Percentiles rank a stretch among this genome's conserved stretches.
Evolutionary conservation across 2,888 invertebrate species (phyloP).

Genomic region (Tinea semifulvella): DNA sequence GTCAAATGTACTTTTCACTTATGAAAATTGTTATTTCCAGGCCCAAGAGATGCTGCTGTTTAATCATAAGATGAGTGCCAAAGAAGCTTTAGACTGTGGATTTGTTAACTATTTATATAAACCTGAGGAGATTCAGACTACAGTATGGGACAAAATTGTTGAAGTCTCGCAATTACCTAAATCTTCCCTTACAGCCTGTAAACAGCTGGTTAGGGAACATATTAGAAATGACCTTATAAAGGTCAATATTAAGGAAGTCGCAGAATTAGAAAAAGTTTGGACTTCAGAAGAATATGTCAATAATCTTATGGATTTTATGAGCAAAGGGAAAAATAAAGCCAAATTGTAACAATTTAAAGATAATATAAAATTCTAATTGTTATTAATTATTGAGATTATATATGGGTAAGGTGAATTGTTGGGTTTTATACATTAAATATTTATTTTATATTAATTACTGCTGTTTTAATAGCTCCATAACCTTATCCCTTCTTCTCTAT

Average conservation of each 20-base stretch:
- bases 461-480: no score
- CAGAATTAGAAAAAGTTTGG: conserved; percentile 70
- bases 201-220: conserved; percentile 71
- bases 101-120: conserved; percentile 84
- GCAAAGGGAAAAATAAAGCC: conserved; percentile 9
- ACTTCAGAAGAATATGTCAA: conserved; percentile 69
- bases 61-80: conserved; percentile 79
- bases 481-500: no score
- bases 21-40: conserved; percentile 33
- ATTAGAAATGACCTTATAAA: conserved; percentile 69
- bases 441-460: no score
- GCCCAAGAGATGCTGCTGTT: conserved; percentile 71
- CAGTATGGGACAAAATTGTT: conserved; percentile 67
- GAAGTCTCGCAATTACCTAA: conserved; percentile 63
- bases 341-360: conserved; percentile 9
- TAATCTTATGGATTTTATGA: conserved; percentile 15
- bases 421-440: no score
- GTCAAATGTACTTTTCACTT: no score
- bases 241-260: conserved; percentile 74
- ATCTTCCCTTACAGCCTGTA: conserved; percentile 71
- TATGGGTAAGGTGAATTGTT: no score
- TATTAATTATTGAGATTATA: no score
- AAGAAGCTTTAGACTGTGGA: conserved; percentile 80
- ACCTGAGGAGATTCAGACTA: conserved; percentile 63
- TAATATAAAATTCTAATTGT: no score